Evolutionary conservation across 2,113 vertebrate genomes (phyloP).

Genomic region (Astatoreochromis straeleni): DNA sequence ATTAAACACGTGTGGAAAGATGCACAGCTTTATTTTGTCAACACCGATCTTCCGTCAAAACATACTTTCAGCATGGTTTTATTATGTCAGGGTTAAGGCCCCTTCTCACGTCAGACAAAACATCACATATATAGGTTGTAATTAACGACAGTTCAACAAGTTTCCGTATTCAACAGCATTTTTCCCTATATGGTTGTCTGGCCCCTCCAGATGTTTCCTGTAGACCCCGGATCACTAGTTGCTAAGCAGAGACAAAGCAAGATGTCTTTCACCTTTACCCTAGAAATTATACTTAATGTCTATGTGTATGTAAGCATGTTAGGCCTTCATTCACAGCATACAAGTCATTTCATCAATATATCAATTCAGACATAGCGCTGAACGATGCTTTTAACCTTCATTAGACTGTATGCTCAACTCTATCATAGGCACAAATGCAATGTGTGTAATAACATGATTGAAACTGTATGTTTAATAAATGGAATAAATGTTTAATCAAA

Average conservation of each 20-base stretch:
- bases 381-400: too few relatives aligned
- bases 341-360: too few relatives aligned
- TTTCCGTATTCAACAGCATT: neutral
- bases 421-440: too few relatives aligned
- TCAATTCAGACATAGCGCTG: too few relatives aligned
- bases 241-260: neutral
- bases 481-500: neutral
- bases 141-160: neutral
- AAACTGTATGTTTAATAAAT: neutral
- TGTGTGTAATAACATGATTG: neutral
- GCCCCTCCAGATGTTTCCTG: neutral
- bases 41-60: neutral
- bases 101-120: neutral
- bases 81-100: neutral
- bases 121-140: neutral
- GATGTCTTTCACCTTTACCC: neutral
- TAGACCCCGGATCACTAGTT: accelerated
- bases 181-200: neutral
- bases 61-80: neutral
- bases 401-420: too few relatives aligned
- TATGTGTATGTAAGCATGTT: neutral
- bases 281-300: neutral
- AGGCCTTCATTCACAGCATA: too few relatives aligned
- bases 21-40: neutral
- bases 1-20: neutral